Evolutionary conservation across 2,888 invertebrate species (phyloP), one percentile per base, ranked within the genome.

Genomic region (Caenorhabditis wallacei): DNA sequence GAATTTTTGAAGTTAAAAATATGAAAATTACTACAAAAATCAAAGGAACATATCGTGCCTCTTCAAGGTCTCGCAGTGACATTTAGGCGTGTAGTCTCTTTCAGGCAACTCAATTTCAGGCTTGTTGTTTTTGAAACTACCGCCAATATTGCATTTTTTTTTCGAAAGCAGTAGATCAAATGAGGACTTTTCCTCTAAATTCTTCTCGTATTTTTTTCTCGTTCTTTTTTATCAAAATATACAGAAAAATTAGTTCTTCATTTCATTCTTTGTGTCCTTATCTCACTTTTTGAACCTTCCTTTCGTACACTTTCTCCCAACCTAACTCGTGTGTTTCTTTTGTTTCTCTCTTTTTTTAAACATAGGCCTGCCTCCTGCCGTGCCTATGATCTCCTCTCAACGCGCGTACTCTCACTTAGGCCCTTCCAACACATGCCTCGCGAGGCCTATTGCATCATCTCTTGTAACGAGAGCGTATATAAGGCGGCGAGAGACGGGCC

Each of bases 401-500:
- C 48, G 40, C 70, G 40, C 64, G 24, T 69, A 75, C 69, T 81
- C 75, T 81, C 75, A 57, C 53, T 64, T 22, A 81, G 81, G 81
- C 81, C 81, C 64, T 54, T 30, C 68, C 80, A 72, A 61, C 66
- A 66, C 35, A 37, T 70, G 79, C 40, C 64, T 74, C 54, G 61
- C 30, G 46, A 57, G 63, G 81, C 81, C 69, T 75, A 54, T 81
- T 81, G 48, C 81, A 81, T 81, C 81, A 81, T 81, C 81, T 81
- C 75, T 10, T 75, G 81, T 35, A 81, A 81, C 64, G 18, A 4
- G 61, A 35, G 43, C 4, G 80, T 80, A 74, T 80, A 80, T 35
- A 80, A 74, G 61, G 40, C 37, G 63, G n/a, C 46, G 59, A 16
- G 54, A 22, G 53, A 59, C 57, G 66, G 66, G 68, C 66, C 80